Conservation (phyloP, 1,140 invertebrate genomes). For the Platorchestia sp. region DNA sequence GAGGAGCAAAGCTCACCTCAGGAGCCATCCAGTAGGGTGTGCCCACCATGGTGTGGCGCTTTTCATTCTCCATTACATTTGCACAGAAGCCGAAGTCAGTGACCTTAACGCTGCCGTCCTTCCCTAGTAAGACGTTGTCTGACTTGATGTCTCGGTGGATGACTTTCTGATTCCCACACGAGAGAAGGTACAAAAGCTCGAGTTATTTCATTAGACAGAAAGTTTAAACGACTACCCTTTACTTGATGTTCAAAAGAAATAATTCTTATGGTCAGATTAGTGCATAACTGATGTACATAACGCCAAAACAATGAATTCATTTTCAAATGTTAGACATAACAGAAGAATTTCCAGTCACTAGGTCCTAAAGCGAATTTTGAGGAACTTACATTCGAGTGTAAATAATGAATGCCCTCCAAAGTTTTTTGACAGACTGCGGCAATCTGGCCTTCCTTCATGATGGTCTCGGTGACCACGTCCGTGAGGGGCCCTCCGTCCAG, state of each 20-base stretch:
- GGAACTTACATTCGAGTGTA: conserved; percentile 80
- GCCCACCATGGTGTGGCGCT: conserved; percentile 96
- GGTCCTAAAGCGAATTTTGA: neutral
- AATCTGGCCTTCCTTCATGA: conserved; percentile 98
- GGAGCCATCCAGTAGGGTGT: conserved; percentile 79
- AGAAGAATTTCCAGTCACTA: neutral
- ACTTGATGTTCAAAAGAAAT: no score
- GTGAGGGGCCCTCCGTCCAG: conserved; percentile 96
- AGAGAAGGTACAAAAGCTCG: neutral
- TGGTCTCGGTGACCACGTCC: conserved; percentile 96
- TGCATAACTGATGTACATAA: no score
- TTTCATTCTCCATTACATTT: conserved; percentile 91
- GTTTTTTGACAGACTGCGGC: conserved; percentile 95
- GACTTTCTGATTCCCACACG: conserved; percentile 75
- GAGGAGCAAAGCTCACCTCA: conserved; percentile 70
- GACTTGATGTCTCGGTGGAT: conserved; percentile 96
- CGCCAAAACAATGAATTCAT: neutral
- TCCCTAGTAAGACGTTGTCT: conserved; percentile 95
- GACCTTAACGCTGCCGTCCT: conserved; percentile 96
- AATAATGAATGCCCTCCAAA: conserved; percentile 90
- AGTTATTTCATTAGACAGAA: neutral
- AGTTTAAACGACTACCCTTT: neutral
- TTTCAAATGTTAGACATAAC: neutral
- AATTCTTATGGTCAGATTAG: no score
- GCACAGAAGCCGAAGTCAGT: conserved; percentile 99